Evolutionary conservation across 2,888 invertebrate species (phyloP), one percentile per base, ranked within the genome.

Genomic region (Cataglyphis rosenhaueri): DNA sequence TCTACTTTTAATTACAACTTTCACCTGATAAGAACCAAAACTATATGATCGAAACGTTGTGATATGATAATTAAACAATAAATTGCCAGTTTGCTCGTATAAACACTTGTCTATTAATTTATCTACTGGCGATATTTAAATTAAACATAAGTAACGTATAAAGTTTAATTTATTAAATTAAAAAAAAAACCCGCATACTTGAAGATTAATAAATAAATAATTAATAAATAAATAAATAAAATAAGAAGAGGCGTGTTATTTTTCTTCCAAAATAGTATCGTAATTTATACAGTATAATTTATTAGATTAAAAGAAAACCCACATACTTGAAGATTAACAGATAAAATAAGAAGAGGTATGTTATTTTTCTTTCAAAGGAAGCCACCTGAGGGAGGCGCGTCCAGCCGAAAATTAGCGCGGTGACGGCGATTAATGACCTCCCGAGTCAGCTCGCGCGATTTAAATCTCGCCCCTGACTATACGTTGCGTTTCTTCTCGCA

Each of bases 371-470:
- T 71, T 70, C 44, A 25, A 59, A 61, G 59, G 68, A 65, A 62
- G 79, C 64, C 65, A 65, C 81, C 62, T 73, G 81, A 62, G 38
- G 78, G 64, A 70, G 76, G 76, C 85, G 82, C 79, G 82, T 74
- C 35, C 78, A 74, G 81, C 82, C 84, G 85, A 84, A 87, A 89
- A 89, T 89, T 85, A 85, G 84, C 86, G 74, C 85, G 81, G 66
- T 83, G 85, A 86, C 86, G 85, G 84, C 86, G 84, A 86, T 89
- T 86, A 88, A 87, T 88, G 85, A 87, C 84, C 84, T 79, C 79
- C 76, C 35, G 85, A 74, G 71, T 70, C 65, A 52, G 57, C 85
- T 84, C 82, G 88, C 87, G 85, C 88, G 88, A 88, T 87, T 88
- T 88, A 88, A 88, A 88, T 88, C 88, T 88, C 85, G 81, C 81